These are phyloP conservation scores for Tetragnatha versicolor DNA, from an alignment of 1,140 invertebrate species.

Conservation along the genomic window DNA sequence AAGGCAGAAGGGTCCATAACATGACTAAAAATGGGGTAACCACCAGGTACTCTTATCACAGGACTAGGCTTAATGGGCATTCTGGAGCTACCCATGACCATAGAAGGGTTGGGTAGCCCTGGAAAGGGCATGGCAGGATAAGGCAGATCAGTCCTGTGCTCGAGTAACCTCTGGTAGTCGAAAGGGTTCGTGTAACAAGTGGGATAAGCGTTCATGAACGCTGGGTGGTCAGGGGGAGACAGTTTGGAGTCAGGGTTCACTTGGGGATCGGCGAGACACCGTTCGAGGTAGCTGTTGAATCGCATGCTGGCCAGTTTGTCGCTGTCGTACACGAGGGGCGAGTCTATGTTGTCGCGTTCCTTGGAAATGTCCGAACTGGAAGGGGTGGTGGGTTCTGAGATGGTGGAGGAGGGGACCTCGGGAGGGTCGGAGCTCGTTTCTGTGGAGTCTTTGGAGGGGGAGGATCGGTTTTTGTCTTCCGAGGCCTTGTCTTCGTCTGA, in stretches of 20 bases:
- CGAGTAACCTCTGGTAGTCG: background rate
- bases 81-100: background rate
- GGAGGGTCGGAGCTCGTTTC: background rate
- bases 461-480: background rate
- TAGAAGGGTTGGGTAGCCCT: background rate
- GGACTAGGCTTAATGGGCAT: conserved; percentile 45
- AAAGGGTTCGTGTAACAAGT: background rate
- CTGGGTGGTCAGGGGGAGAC: background rate
- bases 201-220: background rate
- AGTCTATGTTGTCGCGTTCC: background rate
- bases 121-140: background rate
- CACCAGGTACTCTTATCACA: conserved; percentile 20
- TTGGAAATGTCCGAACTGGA: background rate
- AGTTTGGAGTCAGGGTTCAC: background rate
- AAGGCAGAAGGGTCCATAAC: background rate
- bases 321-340: background rate
- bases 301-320: background rate
- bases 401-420: background rate
- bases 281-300: conserved; percentile 19
- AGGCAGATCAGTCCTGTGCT: background rate
- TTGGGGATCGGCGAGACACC: conserved; percentile 1
- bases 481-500: conserved; percentile 25
- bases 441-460: background rate
- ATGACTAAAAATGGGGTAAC: conserved; percentile 15
- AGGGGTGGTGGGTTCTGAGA: background rate